Evolutionary conservation across 2,797 vertebrate genomes (phyloP), one percentile per base, ranked within the genome.

Genomic region (Mastacembelus armatus): DNA sequence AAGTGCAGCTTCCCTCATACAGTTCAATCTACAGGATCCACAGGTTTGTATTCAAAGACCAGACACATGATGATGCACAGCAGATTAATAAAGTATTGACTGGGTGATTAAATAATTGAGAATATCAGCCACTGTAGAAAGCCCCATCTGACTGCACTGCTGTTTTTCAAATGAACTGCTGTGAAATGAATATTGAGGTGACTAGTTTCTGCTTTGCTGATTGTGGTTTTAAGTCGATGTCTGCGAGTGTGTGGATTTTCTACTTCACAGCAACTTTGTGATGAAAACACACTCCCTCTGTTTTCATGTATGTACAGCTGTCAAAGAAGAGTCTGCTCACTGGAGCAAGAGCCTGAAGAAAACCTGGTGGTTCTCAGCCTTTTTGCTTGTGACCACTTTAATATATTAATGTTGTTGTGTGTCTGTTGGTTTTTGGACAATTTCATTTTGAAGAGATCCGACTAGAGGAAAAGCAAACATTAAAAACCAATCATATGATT

Each of bases 1-100:
- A 88, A 60, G 84, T 84, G 78, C 85, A 87, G 84, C 87, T 64
- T 77, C 83, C 80, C 75, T 84, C 66, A 27, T 57, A 35, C 26
- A 60, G 63, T 74, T 52, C 66, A 3, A 2, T 24, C 45, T 9
- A 48, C 45, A 29, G 43, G 67, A 78, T 61, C 73, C 71, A 35
- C 64, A 2, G 67, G 43, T 40, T 19, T 26, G 49, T 22, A 16
- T 47, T 32, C 48, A 63, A 54, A 58, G 70, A 38, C 26, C 14
- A 57, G 24, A 39, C 16, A 26, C 15, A 2, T 2, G 6, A 9
- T 6, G 2, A n/a, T 11, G n/a, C 1, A 3, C 38, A 29, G 63
- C 42, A 38, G 15, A 30, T 2, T 2, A 7, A 65, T 4, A 12
- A 19, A 57, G n/a, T n/a, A n/a, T n/a, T n/a, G n/a, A n/a, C n/a